Conservation (phyloP, 2,797 vertebrate species). For the Cossypha niveicapilla region DNA sequence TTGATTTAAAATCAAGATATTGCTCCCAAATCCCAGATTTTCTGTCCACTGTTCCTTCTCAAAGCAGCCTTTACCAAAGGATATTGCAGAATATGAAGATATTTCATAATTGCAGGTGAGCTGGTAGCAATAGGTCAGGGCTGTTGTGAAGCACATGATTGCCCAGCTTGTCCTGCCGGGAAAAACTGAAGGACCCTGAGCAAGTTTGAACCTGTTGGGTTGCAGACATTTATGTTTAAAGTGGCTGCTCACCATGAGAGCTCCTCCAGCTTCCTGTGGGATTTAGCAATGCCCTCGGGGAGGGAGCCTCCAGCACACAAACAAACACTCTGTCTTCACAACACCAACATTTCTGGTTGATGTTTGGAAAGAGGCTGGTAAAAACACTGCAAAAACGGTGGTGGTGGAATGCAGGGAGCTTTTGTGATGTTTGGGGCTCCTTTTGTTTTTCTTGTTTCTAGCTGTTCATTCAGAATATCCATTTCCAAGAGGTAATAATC, state of each 20-base stretch:
- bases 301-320: not conserved
- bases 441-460: not conserved
- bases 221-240: accelerated
- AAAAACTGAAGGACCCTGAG: not conserved
- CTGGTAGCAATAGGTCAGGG: not conserved
- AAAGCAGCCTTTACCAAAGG: not conserved
- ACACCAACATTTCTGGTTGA: not conserved
- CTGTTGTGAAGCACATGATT: not conserved
- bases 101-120: not conserved
- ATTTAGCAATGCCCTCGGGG: not conserved
- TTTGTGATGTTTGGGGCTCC: accelerated
- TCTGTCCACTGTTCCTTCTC: not conserved
- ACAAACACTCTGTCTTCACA: not conserved
- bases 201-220: not conserved
- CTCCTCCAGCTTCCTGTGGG: not conserved
- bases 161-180: not conserved
- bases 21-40: not conserved
- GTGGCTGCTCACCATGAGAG: not conserved
- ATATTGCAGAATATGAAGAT: not conserved
- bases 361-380: not conserved
- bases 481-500: not conserved
- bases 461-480: not conserved
- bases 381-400: not conserved
- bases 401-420: not conserved
- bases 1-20: not conserved